phyloP scores from a whole-genome alignment of 2,113 vertebrate species.

The Fregata magnificens region DNA sequence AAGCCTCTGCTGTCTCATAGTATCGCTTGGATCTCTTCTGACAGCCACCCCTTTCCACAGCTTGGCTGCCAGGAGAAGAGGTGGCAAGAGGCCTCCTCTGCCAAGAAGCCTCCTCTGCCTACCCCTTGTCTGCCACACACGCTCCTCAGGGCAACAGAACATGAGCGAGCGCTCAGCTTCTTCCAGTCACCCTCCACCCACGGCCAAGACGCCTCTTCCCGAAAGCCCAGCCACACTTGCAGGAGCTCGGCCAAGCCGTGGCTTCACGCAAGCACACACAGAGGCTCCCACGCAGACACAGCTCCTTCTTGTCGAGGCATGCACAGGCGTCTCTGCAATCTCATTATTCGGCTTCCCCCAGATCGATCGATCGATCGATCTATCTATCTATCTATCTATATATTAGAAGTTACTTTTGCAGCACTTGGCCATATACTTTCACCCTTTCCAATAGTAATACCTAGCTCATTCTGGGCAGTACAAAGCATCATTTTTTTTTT shows the following conservation, averaged over 20 bases:
- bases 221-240: not conserved
- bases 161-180: not conserved
- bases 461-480: not conserved
- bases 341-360: not conserved
- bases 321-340: not conserved
- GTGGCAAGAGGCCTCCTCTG: not conserved
- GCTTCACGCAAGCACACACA: fast-evolving
- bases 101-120: not conserved
- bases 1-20: not conserved
- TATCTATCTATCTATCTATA: no score
- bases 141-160: not conserved
- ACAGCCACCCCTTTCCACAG: not conserved
- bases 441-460: not conserved
- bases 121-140: not conserved
- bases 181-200: not conserved
- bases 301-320: not conserved
- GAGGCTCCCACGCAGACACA: not conserved
- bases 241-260: not conserved
- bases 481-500: not conserved
- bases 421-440: not conserved
- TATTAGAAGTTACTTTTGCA: not conserved
- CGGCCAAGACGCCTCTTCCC: not conserved
- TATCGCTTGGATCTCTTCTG: not conserved
- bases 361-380: no score
- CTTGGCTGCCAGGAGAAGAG: not conserved